Evolutionary conservation across 2,113 vertebrate genomes (phyloP).

Genomic region (Synchiropus splendidus): DNA sequence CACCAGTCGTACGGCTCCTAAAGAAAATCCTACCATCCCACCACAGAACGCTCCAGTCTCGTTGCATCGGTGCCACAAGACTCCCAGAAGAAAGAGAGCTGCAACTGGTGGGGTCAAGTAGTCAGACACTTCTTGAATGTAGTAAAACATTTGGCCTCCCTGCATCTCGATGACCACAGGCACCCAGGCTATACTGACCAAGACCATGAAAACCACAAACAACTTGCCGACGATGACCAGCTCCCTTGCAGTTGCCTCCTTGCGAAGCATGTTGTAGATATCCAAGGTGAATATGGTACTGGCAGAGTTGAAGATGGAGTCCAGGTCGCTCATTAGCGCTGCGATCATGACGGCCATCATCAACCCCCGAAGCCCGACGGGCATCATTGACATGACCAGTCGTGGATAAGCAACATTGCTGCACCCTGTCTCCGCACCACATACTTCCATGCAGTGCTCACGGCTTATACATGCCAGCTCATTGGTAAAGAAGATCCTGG

Average conservation of each 20-base stretch:
- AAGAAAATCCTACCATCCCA: slow-evolving; percentile 75
- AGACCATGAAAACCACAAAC: slow-evolving; percentile 89
- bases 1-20: slow-evolving; percentile 74
- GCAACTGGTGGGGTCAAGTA: slow-evolving; percentile 90
- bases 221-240: slow-evolving; percentile 84
- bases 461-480: slow-evolving; percentile 87
- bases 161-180: slow-evolving; percentile 94
- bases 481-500: slow-evolving; percentile 81
- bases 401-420: slow-evolving; percentile 91
- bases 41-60: slow-evolving; percentile 91
- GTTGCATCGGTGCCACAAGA: slow-evolving; percentile 90
- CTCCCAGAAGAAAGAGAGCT: slow-evolving; percentile 82
- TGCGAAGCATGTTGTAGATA: slow-evolving; percentile 86
- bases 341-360: slow-evolving; percentile 98
- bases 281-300: slow-evolving; percentile 95
- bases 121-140: slow-evolving; percentile 87
- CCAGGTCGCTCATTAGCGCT: slow-evolving; percentile 91
- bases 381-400: slow-evolving; percentile 85
- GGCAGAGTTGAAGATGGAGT: slow-evolving; percentile 95
- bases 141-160: slow-evolving; percentile 94
- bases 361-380: slow-evolving; percentile 82
- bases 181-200: slow-evolving; percentile 90
- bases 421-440: slow-evolving; percentile 82
- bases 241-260: slow-evolving; percentile 73
- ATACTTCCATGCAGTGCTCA: slow-evolving; percentile 85